Percentiles rank a stretch among this genome's conserved stretches.
These are phyloP conservation scores for Myripristis jacobus DNA, from an alignment of 2,797 vertebrate species.

Conservation along the genomic window DNA sequence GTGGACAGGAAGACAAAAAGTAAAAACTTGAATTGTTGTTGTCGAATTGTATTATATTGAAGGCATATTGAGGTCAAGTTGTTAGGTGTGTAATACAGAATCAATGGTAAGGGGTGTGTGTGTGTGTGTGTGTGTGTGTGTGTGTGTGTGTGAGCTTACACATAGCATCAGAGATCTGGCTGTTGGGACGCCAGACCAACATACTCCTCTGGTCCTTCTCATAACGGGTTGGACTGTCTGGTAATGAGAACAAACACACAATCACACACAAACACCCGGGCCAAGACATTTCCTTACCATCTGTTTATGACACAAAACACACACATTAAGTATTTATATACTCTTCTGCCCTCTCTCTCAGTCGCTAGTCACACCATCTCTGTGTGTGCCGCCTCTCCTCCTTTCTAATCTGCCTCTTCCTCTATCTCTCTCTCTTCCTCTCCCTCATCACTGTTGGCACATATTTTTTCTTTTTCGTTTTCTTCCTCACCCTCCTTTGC, in stretches of 20 bases:
- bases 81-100: neutral
- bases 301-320: neutral
- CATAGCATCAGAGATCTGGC: constrained; percentile 90
- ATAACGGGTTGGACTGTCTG: constrained; percentile 85
- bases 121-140: neutral
- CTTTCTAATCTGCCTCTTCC: no score
- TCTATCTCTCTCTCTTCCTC: neutral
- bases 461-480: neutral
- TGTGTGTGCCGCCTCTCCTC: neutral
- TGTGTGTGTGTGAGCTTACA: constrained; percentile 79
- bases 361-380: neutral
- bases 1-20: neutral
- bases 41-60: constrained; percentile 1
- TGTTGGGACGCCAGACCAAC: constrained; percentile 95
- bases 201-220: constrained; percentile 93
- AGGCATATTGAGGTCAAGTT: constrained; percentile 1
- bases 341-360: neutral
- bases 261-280: neutral
- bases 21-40: constrained; percentile 11
- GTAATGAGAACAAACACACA: constrained; percentile 25
- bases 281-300: neutral
- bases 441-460: neutral
- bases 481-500: neutral
- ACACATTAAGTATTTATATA: neutral
- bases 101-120: neutral